Evolutionary conservation across 2,888 invertebrate species (phyloP).

Genomic region (Dasysyrphus tricinctus): DNA sequence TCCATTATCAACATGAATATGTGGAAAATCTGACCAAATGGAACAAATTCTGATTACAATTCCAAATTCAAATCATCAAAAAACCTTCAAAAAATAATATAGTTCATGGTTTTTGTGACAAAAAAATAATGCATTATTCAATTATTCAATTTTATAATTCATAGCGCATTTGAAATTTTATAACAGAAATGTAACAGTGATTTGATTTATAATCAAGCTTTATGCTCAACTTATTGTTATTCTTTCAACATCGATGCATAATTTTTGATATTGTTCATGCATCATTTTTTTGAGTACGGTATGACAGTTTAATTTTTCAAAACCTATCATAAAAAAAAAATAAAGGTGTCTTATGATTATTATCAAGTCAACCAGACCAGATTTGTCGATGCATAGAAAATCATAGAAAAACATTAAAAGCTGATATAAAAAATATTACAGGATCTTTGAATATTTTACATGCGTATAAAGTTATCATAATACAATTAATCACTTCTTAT

Average conservation of each 20-base stretch:
- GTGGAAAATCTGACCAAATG: no score
- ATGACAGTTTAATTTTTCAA: constrained; percentile 17
- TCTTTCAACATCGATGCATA: background rate
- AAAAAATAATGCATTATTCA: background rate
- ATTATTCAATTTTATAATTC: constrained; percentile 8
- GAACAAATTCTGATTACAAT: no score
- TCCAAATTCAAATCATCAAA: no score
- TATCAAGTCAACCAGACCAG: background rate
- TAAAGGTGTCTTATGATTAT: constrained; percentile 5
- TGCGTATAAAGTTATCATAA: constrained; percentile 33
- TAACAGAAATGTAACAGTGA: constrained; percentile 17
- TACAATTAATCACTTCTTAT: constrained; percentile 43
- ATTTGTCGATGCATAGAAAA: background rate
- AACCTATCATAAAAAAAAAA: background rate
- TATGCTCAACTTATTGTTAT: constrained; percentile 18
- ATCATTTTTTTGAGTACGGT: constrained; percentile 5
- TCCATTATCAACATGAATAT: no score
- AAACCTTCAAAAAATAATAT: no score
- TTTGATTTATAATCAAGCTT: background rate
- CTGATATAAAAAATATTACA: background rate
- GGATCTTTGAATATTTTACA: background rate
- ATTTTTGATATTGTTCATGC: constrained; percentile 7
- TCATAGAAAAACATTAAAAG: background rate
- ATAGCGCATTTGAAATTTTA: background rate
- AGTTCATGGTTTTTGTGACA: no score